phyloP scores from a whole-genome alignment of 2,888 invertebrate genomes.

The Vannuccia rotundouncinata region DNA sequence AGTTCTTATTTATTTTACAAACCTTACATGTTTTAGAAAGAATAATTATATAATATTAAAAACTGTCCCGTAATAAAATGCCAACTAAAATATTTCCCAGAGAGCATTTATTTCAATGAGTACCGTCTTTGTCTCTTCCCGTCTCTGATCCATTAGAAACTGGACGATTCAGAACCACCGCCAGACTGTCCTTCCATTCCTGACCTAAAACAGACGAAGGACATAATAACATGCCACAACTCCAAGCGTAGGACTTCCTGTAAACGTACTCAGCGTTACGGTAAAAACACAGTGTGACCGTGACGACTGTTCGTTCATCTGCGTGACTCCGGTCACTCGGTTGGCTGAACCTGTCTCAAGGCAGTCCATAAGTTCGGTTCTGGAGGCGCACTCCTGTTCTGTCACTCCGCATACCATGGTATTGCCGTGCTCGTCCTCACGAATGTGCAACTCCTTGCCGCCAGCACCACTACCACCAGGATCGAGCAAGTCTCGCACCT shows the following conservation, averaged over 20 bases:
- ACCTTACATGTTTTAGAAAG: too few species aligned
- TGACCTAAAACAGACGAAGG: too few species aligned
- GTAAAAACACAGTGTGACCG: slow-evolving; percentile 57
- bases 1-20: too few species aligned
- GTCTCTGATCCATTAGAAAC: background rate
- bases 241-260: too few species aligned
- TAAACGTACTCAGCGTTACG: slow-evolving; percentile 52
- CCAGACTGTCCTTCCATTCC: slow-evolving; percentile 48
- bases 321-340: slow-evolving; percentile 56
- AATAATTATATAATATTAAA: too few species aligned
- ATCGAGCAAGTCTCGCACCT: slow-evolving; percentile 54
- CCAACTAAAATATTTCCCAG: too few species aligned
- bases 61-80: too few species aligned
- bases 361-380: slow-evolving; percentile 54
- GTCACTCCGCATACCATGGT: slow-evolving; percentile 44
- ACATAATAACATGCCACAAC: too few species aligned
- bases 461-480: slow-evolving; percentile 39
- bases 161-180: slow-evolving; percentile 42
- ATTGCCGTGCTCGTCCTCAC: slow-evolving; percentile 39
- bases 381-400: slow-evolving; percentile 49
- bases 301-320: slow-evolving; percentile 57
- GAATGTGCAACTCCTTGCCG: slow-evolving; percentile 33
- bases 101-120: too few species aligned
- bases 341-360: slow-evolving; percentile 52
- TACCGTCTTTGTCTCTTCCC: background rate